Conservation (phyloP, 2,113 vertebrate genomes). For the Spea multiplicata region DNA sequence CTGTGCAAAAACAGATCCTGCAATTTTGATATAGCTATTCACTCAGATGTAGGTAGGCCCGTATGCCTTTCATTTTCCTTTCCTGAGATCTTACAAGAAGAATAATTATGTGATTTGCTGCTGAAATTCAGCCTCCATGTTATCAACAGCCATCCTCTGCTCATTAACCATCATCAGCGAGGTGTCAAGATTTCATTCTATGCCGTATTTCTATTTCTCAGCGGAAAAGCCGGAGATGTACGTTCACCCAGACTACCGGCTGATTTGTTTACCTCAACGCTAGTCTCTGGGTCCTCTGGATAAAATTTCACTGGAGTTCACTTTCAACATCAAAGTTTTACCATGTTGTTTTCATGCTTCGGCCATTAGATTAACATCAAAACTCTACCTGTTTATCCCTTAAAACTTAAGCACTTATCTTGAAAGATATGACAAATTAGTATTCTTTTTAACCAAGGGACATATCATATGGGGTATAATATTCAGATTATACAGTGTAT, state of each 20-base stretch:
- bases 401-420: too few relatives aligned
- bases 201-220: neutral
- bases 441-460: too few relatives aligned
- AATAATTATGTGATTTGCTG: slow-evolving; percentile 44
- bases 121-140: slow-evolving; percentile 28
- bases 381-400: too few relatives aligned
- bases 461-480: too few relatives aligned
- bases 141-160: slow-evolving; percentile 29
- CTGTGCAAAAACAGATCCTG: slow-evolving; percentile 25
- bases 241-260: neutral
- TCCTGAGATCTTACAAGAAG: slow-evolving; percentile 30
- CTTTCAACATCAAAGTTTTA: too few relatives aligned
- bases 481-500: too few relatives aligned
- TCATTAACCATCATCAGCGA: slow-evolving; percentile 40
- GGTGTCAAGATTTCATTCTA: slow-evolving; percentile 20
- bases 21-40: slow-evolving; percentile 38
- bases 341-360: too few relatives aligned
- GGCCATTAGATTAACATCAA: too few relatives aligned
- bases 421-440: too few relatives aligned
- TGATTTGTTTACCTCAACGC: neutral
- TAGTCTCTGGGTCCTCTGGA: too few relatives aligned
- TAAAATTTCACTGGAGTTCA: too few relatives aligned
- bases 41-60: slow-evolving; percentile 20
- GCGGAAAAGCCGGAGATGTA: neutral
- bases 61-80: slow-evolving; percentile 23